A percentile compares a stretch with the other conserved stretches of the same genome.
Conservation (phyloP, 1,140 invertebrate species). For the Philotrypesis tridentata region DNA sequence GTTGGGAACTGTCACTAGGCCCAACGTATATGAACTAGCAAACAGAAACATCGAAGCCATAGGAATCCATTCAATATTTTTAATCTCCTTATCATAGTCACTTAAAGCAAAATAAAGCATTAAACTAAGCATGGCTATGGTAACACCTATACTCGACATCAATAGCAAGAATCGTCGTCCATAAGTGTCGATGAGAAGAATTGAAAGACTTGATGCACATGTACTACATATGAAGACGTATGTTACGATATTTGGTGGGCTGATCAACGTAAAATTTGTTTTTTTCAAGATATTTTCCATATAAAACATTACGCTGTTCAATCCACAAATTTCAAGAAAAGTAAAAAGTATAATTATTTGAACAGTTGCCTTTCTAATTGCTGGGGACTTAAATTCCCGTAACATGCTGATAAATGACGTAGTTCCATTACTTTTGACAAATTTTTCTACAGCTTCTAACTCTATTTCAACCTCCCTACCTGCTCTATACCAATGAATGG, state of each 20-base stretch:
- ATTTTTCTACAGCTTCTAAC: conserved; percentile 35
- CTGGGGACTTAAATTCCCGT: conserved; percentile 6
- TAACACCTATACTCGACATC: conserved; percentile 74
- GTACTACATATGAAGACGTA: conserved; percentile 80
- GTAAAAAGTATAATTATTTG: conserved; percentile 79
- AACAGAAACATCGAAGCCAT: conserved; percentile 51
- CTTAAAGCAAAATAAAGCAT: conserved; percentile 78
- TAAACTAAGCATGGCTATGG: conserved; percentile 73
- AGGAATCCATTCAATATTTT: conserved; percentile 52
- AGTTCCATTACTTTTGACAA: not conserved
- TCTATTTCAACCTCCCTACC: conserved; percentile 15
- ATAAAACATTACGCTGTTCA: conserved; percentile 83
- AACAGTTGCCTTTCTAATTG: conserved; percentile 75
- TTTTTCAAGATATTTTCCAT: conserved; percentile 81
- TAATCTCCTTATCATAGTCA: conserved; percentile 69
- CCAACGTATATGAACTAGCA: conserved; percentile 65
- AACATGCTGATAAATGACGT: conserved; percentile 6
- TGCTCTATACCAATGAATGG: conserved; percentile 55
- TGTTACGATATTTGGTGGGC: conserved; percentile 75
- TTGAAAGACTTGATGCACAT: conserved; percentile 69
- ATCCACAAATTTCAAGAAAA: conserved; percentile 85
- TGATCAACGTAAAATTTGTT: conserved; percentile 72
- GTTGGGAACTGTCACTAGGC: conserved; percentile 81
- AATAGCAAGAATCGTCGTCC: conserved; percentile 81
- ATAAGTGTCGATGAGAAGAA: conserved; percentile 80